These are phyloP conservation scores for Sarcophaga subvicina DNA, from an alignment of 2,888 invertebrate genomes.

Conservation along the genomic window DNA sequence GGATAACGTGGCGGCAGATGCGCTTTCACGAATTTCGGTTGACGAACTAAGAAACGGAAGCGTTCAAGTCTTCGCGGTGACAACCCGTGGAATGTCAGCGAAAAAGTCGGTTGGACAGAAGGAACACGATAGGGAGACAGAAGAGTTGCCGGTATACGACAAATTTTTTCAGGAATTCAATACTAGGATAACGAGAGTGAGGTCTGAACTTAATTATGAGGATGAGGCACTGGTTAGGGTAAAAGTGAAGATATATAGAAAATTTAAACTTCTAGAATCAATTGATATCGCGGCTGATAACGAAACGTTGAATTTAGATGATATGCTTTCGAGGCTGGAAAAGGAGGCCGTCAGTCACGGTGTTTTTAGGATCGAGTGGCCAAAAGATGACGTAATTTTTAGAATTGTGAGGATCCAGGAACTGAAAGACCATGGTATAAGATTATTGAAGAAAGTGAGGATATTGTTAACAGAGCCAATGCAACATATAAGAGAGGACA, in stretches of 20 bases:
- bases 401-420: neutral
- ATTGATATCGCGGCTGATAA: too few species aligned
- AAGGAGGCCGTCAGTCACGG: neutral
- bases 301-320: too few species aligned
- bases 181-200: too few species aligned
- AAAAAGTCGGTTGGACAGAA: neutral
- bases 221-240: too few species aligned
- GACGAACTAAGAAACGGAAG: slow-evolving; percentile 38
- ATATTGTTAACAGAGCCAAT: neutral
- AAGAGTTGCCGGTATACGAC: too few species aligned
- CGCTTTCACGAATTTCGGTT: slow-evolving; percentile 56
- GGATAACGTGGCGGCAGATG: slow-evolving; percentile 63
- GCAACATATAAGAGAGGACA: neutral
- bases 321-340: too few species aligned
- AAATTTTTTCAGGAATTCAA: too few species aligned
- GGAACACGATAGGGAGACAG: too few species aligned
- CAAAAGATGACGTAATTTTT: neutral
- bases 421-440: neutral
- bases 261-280: too few species aligned
- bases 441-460: neutral
- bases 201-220: too few species aligned
- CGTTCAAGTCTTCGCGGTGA: neutral
- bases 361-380: neutral
- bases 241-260: too few species aligned
- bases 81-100: neutral